A percentile compares a stretch with the other conserved stretches of the same genome.
Conservation (phyloP, 2,888 invertebrate species). For the Cryptocheilus praepositus region DNA sequence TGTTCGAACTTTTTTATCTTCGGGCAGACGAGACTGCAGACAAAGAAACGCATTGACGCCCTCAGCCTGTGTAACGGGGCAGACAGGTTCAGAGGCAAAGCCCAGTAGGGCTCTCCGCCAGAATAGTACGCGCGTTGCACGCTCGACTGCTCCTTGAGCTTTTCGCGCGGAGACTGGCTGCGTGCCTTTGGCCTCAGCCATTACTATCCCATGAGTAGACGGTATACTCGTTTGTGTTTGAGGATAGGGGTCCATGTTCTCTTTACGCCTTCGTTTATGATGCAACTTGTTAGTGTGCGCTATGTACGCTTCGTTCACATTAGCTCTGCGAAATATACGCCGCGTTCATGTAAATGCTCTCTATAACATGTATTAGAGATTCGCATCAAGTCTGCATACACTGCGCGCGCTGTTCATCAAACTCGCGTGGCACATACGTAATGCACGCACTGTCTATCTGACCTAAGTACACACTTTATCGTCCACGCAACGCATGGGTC, state of each 20-base stretch:
- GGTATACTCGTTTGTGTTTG: conserved; percentile 1
- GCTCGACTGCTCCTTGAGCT: conserved; percentile 41
- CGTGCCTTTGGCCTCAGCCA: conserved; percentile 28
- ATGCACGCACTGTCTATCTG: too few species aligned
- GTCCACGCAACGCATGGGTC: too few species aligned
- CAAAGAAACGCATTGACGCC: conserved; percentile 41
- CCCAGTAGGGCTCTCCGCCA: conserved; percentile 38
- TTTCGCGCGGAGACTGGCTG: conserved; percentile 22
- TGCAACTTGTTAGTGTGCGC: too few species aligned
- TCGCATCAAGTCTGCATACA: too few species aligned
- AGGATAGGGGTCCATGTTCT: too few species aligned
- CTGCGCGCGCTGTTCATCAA: background rate
- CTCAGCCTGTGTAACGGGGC: conserved; percentile 24
- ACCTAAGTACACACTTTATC: too few species aligned
- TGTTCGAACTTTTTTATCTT: conserved; percentile 36
- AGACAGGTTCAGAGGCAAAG: conserved; percentile 35
- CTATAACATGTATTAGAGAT: too few species aligned
- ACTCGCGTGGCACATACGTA: too few species aligned
- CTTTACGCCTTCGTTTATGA: too few species aligned
- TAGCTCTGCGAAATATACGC: too few species aligned
- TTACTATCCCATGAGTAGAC: conserved; percentile 32
- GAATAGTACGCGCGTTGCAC: conserved; percentile 41
- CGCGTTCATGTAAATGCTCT: too few species aligned
- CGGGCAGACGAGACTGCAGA: conserved; percentile 19
- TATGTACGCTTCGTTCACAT: background rate